phyloP scores from a whole-genome alignment of 2,113 vertebrate genomes.

The Leptobrachium ailaonicum region DNA sequence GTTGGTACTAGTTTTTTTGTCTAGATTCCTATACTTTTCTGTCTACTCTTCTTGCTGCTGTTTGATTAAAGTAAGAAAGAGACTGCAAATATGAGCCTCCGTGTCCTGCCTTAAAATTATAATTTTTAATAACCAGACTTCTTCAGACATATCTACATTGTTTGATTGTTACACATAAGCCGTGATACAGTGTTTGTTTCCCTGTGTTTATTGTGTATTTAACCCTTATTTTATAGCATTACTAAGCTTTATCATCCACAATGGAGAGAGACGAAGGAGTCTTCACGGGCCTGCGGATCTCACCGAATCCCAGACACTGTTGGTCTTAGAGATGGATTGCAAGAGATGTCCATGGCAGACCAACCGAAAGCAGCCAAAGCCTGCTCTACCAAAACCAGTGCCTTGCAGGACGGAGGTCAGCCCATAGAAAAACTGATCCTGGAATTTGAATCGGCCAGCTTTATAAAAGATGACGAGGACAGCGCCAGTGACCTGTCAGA shows the following conservation, averaged over 20 bases:
- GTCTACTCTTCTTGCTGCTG: too few species aligned
- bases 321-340: not conserved
- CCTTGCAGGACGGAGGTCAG: conserved; percentile 25
- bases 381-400: conserved; percentile 26
- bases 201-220: not conserved
- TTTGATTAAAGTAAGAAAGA: too few species aligned
- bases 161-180: too few species aligned
- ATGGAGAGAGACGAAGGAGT: conserved; percentile 49
- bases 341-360: not conserved
- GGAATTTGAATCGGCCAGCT: conserved; percentile 62
- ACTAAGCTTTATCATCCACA: conserved; percentile 46
- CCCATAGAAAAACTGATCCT: conserved; percentile 60
- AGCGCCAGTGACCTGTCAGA: conserved; percentile 88
- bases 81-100: too few species aligned
- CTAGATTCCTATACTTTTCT: too few species aligned
- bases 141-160: too few species aligned
- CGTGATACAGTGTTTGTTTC: too few species aligned
- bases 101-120: too few species aligned
- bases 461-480: conserved; percentile 75
- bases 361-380: conserved; percentile 7
- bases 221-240: conserved; percentile 46
- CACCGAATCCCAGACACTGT: too few species aligned
- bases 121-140: too few species aligned
- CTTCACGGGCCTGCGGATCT: conserved; percentile 52
- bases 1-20: too few species aligned